Evolutionary conservation across 2,113 vertebrate genomes (phyloP).

Genomic region (Chamaea fasciata): DNA sequence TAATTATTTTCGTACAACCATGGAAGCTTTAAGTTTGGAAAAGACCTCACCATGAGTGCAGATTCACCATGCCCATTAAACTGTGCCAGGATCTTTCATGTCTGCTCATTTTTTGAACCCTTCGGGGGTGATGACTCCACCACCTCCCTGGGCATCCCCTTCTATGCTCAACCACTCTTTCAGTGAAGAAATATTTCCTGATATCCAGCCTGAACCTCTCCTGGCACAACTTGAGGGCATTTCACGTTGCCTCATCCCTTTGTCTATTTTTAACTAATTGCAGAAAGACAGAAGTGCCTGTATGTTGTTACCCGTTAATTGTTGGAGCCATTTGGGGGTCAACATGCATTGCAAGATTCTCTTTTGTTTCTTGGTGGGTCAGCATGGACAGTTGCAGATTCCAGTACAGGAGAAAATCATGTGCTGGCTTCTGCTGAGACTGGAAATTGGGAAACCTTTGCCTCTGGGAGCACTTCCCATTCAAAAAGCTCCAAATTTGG

Average conservation of each 20-base stretch:
- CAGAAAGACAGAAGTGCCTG: neutral
- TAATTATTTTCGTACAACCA: neutral
- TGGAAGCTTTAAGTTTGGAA: neutral
- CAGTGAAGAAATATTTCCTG: neutral
- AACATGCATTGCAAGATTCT: neutral
- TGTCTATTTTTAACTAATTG: neutral
- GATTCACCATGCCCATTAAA: neutral
- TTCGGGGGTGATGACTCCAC: neutral
- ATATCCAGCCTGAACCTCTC: neutral
- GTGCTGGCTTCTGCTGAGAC: neutral
- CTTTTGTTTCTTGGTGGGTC: neutral
- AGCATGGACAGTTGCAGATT: neutral
- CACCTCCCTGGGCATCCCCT: neutral
- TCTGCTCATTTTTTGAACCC: neutral
- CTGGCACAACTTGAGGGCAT: neutral
- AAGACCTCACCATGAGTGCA: neutral
- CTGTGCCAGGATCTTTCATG: neutral
- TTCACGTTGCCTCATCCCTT: neutral
- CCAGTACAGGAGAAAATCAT: neutral
- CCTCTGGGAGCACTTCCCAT: conserved; percentile 1
- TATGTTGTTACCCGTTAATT: neutral
- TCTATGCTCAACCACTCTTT: neutral
- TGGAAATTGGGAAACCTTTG: neutral
- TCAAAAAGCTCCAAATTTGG: neutral
- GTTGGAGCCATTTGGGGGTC: neutral